phyloP scores from a whole-genome alignment of 2,888 invertebrate genomes.

The Apodemia hepburni region DNA sequence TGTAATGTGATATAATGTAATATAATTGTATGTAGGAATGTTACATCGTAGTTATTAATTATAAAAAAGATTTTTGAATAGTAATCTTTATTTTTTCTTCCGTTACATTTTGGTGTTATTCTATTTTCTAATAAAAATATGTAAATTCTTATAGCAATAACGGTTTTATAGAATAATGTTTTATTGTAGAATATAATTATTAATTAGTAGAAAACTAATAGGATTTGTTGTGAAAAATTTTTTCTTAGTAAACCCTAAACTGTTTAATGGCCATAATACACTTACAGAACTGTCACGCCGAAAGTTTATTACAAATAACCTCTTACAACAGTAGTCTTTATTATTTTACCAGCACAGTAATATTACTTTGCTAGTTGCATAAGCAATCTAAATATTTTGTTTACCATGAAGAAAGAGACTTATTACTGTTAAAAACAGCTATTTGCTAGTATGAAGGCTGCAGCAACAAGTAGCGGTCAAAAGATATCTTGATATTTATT shows the following conservation, averaged over 20 bases:
- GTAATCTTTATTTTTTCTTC: constrained; percentile 29
- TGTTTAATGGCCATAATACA: not conserved
- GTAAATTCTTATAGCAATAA: constrained; percentile 41
- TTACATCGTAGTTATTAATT: constrained; percentile 39
- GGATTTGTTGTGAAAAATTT: constrained; percentile 2
- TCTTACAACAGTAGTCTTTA: not conserved
- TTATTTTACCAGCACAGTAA: not conserved
- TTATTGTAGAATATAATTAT: constrained; percentile 26
- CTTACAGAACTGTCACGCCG: not conserved
- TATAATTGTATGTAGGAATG: constrained; percentile 50
- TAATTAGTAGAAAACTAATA: constrained; percentile 16
- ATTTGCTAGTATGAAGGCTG: not conserved
- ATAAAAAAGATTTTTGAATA: constrained; percentile 26
- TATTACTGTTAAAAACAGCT: too few relatives aligned
- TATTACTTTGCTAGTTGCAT: not conserved
- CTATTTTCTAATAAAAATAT: constrained; percentile 32
- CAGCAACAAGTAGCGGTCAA: constrained; percentile 17
- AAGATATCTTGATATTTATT: constrained; percentile 25
- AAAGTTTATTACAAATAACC: not conserved
- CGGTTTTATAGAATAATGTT: constrained; percentile 33
- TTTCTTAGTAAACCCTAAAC: not conserved
- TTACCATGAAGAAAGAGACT: too few relatives aligned
- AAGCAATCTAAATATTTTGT: not conserved
- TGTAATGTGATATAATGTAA: constrained; percentile 70
- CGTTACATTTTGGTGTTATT: constrained; percentile 37